phyloP scores from a whole-genome alignment of 2,113 vertebrate genomes.

The Cyprinus carpio region DNA sequence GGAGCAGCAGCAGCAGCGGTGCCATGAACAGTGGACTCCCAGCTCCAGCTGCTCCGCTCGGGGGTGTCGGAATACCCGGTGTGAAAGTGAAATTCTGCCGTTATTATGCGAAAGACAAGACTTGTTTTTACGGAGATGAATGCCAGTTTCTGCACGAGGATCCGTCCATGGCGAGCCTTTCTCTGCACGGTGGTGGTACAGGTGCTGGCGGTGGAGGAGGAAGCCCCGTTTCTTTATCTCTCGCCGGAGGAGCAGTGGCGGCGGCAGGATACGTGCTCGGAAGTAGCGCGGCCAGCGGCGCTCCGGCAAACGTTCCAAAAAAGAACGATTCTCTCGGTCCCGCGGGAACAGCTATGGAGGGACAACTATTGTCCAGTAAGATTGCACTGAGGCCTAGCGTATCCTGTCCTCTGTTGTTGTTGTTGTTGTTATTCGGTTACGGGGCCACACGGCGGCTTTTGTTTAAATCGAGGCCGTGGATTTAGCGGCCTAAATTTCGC shows the following conservation, averaged over 20 bases:
- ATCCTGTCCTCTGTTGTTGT: neutral
- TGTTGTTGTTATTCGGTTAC: slow-evolving; percentile 45
- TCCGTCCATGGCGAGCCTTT: slow-evolving; percentile 79
- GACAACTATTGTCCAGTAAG: slow-evolving; percentile 87
- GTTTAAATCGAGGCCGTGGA: slow-evolving; percentile 72
- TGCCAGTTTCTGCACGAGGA: slow-evolving; percentile 96
- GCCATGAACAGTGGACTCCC: slow-evolving; percentile 86
- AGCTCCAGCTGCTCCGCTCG: slow-evolving; percentile 78
- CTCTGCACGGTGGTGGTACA: slow-evolving; percentile 75
- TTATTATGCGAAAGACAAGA: slow-evolving; percentile 96
- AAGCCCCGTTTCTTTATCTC: slow-evolving; percentile 78
- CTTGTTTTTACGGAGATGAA: slow-evolving; percentile 96
- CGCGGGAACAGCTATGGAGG: slow-evolving; percentile 78
- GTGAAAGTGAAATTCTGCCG: slow-evolving; percentile 94
- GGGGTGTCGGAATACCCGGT: slow-evolving; percentile 75
- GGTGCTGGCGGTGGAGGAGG: slow-evolving; percentile 62
- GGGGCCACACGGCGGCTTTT: slow-evolving; percentile 52
- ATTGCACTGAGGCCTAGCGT: slow-evolving; percentile 65
- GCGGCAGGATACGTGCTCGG: slow-evolving; percentile 74
- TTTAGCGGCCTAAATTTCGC: slow-evolving; percentile 62
- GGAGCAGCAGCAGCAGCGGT: slow-evolving; percentile 77
- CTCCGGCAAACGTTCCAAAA: slow-evolving; percentile 71
- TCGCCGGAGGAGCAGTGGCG: slow-evolving; percentile 73
- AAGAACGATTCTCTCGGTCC: slow-evolving; percentile 77
- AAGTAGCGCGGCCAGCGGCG: slow-evolving; percentile 65